phyloP scores from a whole-genome alignment of 2,797 vertebrate species.

The Galagoides demidoff region DNA sequence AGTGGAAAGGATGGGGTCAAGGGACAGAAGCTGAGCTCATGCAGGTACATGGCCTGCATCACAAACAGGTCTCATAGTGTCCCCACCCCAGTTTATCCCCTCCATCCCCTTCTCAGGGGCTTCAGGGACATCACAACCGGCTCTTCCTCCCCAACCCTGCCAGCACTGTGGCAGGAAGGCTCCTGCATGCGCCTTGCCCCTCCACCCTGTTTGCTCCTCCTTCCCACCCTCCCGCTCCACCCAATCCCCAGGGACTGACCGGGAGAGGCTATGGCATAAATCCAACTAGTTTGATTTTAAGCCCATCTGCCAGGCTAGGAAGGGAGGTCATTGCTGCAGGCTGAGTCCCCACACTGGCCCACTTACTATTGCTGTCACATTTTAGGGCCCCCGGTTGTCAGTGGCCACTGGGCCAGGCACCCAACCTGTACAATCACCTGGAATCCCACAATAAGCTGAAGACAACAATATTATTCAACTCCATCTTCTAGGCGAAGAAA shows the following conservation, averaged over 20 bases:
- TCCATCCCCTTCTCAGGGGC: not conserved
- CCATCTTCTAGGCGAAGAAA: not conserved
- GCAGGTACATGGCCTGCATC: not conserved
- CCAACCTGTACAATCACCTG: not conserved
- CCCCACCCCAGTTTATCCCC: not conserved
- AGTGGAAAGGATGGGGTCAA: not conserved
- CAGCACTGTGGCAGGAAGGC: not conserved
- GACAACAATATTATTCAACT: not conserved
- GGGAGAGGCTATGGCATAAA: too few species aligned
- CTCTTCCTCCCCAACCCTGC: not conserved
- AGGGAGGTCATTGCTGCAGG: not conserved
- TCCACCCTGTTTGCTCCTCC: not conserved
- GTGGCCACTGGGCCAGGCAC: not conserved
- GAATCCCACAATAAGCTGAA: not conserved
- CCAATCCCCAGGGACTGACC: not conserved
- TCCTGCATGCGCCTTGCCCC: not conserved
- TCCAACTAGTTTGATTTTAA: not conserved
- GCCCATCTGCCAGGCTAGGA: not conserved
- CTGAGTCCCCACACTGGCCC: not conserved
- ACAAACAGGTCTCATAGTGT: fast-evolving
- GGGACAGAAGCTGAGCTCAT: fast-evolving
- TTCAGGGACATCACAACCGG: fast-evolving
- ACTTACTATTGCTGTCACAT: fast-evolving
- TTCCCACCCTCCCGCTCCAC: not conserved
- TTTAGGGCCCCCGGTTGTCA: not conserved